Evolutionary conservation across 2,113 vertebrate genomes (phyloP), one percentile per base, ranked within the genome.

Genomic region (Macrotis lagotis): DNA sequence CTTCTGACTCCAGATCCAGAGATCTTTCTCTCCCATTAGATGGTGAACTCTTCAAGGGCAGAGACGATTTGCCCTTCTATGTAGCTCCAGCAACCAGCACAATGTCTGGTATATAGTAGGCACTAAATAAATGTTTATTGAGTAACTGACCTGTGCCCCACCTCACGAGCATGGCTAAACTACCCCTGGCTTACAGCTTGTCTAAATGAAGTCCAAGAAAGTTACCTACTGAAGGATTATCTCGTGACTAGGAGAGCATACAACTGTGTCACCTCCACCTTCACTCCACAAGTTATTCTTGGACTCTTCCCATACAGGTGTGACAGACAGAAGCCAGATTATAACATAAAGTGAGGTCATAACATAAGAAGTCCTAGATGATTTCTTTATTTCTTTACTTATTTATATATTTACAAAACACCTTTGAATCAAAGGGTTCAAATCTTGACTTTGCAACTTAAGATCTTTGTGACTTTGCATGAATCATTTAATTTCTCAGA

Each of bases 281-380:
- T 94, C 92, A 95, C 92, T 47, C 96, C 88, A 92, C 51, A 92
- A 96, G 96, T 96, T 98, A 96, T 95, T 97, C 94, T 97, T 97
- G 97, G 97, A 91, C 19, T 92, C 31, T 66, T 94, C 94, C 93
- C 97, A 96, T 55, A 91, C 50, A 6, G 0, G 92, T 92, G 91
- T 98, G 97, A 96, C 97, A 98, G 90, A 92, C 50, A 83, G n/a
- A 83, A 91, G 89, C 97, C 96, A 98, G 97, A 96, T 98, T 96
- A 98, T 91, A 74, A 91, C 90, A 92, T 16, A 83, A 83, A 91
- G 89, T 97, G 97, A 98, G 97, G 95, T 98, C 97, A 98, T 92
- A 88, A 93, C 89, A 91, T 83, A 83, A 83, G 16, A 83, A 83
- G n/a, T 7, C 66, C n/a, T 44, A 22, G n/a, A 83, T 53, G 25